Conservation (phyloP, 2,888 invertebrate genomes). For the Byasa hedistus region DNA sequence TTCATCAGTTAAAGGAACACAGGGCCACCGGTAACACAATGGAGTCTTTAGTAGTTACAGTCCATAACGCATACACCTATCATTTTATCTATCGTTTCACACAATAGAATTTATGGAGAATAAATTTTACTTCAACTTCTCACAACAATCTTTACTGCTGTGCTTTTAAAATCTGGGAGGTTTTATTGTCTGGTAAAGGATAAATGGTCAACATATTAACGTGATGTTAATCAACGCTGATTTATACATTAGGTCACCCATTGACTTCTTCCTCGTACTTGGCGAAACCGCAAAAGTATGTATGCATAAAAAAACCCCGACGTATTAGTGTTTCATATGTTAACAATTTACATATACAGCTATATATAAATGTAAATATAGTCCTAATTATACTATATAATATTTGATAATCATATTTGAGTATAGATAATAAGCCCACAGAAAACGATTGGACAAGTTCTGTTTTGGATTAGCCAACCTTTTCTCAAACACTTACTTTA, state of each 20-base stretch:
- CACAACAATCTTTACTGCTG: not conserved
- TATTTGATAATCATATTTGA: not conserved
- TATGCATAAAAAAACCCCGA: not conserved
- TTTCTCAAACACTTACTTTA: not conserved
- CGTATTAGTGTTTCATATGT: not conserved
- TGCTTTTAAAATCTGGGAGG: not conserved
- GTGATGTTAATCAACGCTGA: not conserved
- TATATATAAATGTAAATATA: not conserved
- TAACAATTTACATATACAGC: not conserved
- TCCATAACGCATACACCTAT: constrained; percentile 5
- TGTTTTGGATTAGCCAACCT: not conserved
- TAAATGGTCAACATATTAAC: not conserved
- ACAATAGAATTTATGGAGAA: not conserved
- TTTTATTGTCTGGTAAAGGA: not conserved
- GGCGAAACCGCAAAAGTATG: not conserved
- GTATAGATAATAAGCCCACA: not conserved
- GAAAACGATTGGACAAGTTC: not conserved
- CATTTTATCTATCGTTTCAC: not conserved
- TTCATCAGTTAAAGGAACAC: constrained; percentile 30
- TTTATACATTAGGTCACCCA: not conserved
- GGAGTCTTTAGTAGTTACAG: constrained; percentile 11
- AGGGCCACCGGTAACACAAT: constrained; percentile 27
- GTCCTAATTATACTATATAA: not conserved
- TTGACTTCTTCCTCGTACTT: not conserved
- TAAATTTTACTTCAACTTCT: not conserved